Evolutionary conservation across 2,888 invertebrate species (phyloP).

Genomic region (Atrina japonica): DNA sequence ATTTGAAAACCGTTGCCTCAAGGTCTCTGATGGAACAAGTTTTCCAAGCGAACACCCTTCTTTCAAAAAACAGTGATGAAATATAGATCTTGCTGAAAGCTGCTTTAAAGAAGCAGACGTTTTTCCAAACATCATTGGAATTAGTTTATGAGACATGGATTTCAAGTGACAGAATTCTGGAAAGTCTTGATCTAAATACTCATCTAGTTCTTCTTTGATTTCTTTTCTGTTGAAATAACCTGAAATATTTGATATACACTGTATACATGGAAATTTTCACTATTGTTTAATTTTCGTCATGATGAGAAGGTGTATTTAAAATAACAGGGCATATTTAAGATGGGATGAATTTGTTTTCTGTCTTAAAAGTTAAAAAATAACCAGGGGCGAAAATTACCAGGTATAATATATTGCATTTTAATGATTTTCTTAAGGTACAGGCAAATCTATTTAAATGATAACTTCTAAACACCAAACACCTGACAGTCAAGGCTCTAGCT

Average conservation of each 20-base stretch:
- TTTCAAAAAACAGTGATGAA: constrained; percentile 65
- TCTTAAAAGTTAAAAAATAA: neutral
- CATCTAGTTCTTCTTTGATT: constrained; percentile 65
- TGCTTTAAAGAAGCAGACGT: constrained; percentile 67
- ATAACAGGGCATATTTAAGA: too few relatives aligned
- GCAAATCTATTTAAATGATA: too few relatives aligned
- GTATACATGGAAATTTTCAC: too few relatives aligned
- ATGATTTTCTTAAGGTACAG: too few relatives aligned
- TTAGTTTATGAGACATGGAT: constrained; percentile 54
- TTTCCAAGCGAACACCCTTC: constrained; percentile 57
- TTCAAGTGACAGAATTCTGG: constrained; percentile 66
- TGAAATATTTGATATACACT: too few relatives aligned
- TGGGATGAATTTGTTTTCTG: too few relatives aligned
- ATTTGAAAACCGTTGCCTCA: constrained; percentile 58
- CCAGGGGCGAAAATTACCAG: too few relatives aligned
- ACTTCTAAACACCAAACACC: too few relatives aligned
- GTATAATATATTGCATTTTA: too few relatives aligned
- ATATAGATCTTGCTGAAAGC: constrained; percentile 66
- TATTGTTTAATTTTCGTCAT: too few relatives aligned
- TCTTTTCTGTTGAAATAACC: constrained; percentile 69
- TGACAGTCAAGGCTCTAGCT: too few relatives aligned
- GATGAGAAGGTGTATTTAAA: too few relatives aligned
- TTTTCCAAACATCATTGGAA: constrained; percentile 70
- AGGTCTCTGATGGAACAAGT: constrained; percentile 59
- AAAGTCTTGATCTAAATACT: constrained; percentile 64